phyloP scores from a whole-genome alignment of 2,888 invertebrate genomes.

The Anorthoa munda region DNA sequence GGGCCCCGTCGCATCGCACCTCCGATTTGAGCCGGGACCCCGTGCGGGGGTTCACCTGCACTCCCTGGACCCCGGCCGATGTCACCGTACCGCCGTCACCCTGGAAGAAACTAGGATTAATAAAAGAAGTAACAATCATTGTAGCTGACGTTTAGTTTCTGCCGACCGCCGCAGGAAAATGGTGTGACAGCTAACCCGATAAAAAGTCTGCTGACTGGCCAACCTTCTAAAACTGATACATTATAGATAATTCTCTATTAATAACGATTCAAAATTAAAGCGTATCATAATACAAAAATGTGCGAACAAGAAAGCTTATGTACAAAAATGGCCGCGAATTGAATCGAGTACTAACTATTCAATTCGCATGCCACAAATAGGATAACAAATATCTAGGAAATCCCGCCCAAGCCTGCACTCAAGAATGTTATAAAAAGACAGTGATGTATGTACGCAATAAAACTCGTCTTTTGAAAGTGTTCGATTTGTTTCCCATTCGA shows the following conservation, averaged over 20 bases:
- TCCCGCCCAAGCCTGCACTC: constrained; percentile 21
- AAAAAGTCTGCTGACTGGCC: too few relatives aligned
- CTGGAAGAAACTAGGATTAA: constrained; percentile 62
- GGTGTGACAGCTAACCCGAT: too few relatives aligned
- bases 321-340: neutral
- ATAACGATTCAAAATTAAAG: neutral
- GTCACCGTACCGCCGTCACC: constrained; percentile 78
- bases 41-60: constrained; percentile 92
- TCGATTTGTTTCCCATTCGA: constrained; percentile 34
- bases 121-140: too few relatives aligned
- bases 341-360: constrained; percentile 9
- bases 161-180: too few relatives aligned
- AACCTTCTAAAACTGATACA: neutral
- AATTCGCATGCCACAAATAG: neutral
- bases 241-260: neutral
- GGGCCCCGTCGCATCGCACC: constrained; percentile 83
- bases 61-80: constrained; percentile 83
- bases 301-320: neutral
- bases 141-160: too few relatives aligned
- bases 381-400: constrained; percentile 24
- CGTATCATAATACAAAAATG: neutral
- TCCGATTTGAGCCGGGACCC: constrained; percentile 92
- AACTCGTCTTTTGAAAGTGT: constrained; percentile 29
- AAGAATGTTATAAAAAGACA: constrained; percentile 2
- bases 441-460: constrained; percentile 24